A percentile compares a stretch with the other conserved stretches of the same genome.
phyloP scores from a whole-genome alignment of 37 sponge, comb jelly and placozoan genomes.

The Mnemiopsis leidyi region DNA sequence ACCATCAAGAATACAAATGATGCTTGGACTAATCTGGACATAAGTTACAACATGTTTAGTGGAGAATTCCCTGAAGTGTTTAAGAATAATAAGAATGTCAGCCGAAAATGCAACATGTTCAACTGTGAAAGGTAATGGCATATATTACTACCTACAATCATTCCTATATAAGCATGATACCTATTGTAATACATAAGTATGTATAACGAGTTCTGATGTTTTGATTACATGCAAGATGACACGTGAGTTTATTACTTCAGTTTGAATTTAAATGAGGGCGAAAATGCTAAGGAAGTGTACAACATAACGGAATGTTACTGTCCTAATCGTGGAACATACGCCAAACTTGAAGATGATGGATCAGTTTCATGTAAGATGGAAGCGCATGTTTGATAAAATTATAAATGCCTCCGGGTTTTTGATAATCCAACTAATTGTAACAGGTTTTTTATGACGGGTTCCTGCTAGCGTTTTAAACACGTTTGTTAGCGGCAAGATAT shows the following conservation, averaged over 20 bases:
- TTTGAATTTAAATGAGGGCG: too few relatives aligned
- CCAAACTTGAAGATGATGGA: background rate
- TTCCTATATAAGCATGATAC: background rate
- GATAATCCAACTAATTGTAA: too few relatives aligned
- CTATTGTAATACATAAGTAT: background rate
- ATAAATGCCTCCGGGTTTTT: too few relatives aligned
- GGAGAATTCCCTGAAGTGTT: background rate
- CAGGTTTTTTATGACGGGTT: too few relatives aligned
- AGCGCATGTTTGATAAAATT: too few relatives aligned
- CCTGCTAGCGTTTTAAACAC: too few relatives aligned
- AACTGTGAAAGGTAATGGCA: background rate
- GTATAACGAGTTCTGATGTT: too few relatives aligned
- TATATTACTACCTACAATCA: background rate
- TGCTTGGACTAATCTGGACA: background rate
- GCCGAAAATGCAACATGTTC: slow-evolving; percentile 13
- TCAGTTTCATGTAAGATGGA: background rate
- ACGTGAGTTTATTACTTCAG: too few relatives aligned
- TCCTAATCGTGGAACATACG: background rate
- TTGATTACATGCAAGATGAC: too few relatives aligned
- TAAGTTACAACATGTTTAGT: slow-evolving; percentile 3
- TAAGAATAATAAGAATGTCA: background rate
- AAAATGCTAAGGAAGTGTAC: background rate
- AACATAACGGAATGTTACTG: background rate
- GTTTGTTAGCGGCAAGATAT: too few relatives aligned
- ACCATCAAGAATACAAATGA: background rate